phyloP scores from a whole-genome alignment of 2,888 invertebrate genomes.

The Sympetrum striolatum region DNA sequence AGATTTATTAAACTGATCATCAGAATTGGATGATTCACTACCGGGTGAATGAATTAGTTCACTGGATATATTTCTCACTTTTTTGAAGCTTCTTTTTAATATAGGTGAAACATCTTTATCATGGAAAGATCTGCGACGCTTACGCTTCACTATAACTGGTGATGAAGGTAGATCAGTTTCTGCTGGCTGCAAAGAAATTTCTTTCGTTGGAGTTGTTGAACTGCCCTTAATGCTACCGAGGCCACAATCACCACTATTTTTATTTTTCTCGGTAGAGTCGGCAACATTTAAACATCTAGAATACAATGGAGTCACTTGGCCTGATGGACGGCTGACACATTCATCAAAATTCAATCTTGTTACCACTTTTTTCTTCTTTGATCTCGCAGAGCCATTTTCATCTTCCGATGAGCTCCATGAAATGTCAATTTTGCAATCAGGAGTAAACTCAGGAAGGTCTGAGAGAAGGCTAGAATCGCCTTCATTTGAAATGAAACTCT shows the following conservation, averaged over 20 bases:
- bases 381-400: neutral
- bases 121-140: neutral
- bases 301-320: conserved; percentile 36
- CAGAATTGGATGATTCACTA: neutral
- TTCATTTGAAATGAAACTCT: neutral
- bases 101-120: neutral
- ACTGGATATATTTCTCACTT: neutral
- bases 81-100: neutral
- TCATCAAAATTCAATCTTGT: conserved; percentile 39
- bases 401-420: conserved; percentile 42
- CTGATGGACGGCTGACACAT: conserved; percentile 3
- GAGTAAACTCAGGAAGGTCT: neutral
- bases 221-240: neutral
- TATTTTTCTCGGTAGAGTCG: neutral
- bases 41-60: neutral
- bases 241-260: neutral
- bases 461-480: neutral
- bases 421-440: neutral
- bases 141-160: neutral
- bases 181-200: neutral
- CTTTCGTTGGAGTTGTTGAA: neutral
- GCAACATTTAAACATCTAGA: neutral
- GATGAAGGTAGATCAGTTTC: neutral
- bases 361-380: conserved; percentile 9
- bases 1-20: neutral